phyloP scores from a whole-genome alignment of 2,888 invertebrate species.

The Phaedon cochleariae region DNA sequence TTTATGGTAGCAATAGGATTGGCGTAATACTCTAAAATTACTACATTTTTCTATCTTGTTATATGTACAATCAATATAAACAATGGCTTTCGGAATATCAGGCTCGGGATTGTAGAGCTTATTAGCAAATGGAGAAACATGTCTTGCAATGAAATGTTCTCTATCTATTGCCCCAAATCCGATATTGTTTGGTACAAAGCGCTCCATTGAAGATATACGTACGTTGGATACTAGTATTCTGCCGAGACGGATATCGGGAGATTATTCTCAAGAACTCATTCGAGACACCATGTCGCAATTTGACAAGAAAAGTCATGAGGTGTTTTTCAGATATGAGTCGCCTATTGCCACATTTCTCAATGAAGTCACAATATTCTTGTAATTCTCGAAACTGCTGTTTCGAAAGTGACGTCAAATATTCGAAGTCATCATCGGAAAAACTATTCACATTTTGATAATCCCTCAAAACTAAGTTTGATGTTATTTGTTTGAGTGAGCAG shows the following conservation, averaged over 20 bases:
- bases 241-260: conserved; percentile 5
- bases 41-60: conserved; percentile 8
- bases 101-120: background rate
- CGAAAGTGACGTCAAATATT: background rate
- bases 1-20: background rate
- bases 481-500: no score
- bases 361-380: background rate
- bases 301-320: conserved; percentile 3
- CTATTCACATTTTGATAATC: conserved; percentile 6
- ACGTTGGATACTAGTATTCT: background rate
- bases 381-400: background rate
- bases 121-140: conserved; percentile 5
- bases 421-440: background rate
- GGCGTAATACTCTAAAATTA: conserved; percentile 3
- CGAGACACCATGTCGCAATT: conserved; percentile 8
- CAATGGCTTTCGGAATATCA: conserved; percentile 5
- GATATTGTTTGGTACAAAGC: conserved; percentile 5
- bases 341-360: background rate
- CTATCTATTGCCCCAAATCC: conserved; percentile 9
- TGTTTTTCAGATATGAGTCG: background rate
- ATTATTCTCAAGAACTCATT: background rate
- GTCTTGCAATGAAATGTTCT: background rate
- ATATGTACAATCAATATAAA: conserved; percentile 10
- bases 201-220: background rate
- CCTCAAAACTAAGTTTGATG: no score